Conservation (phyloP, 2,113 vertebrate genomes). For the Gambusia affinis region DNA sequence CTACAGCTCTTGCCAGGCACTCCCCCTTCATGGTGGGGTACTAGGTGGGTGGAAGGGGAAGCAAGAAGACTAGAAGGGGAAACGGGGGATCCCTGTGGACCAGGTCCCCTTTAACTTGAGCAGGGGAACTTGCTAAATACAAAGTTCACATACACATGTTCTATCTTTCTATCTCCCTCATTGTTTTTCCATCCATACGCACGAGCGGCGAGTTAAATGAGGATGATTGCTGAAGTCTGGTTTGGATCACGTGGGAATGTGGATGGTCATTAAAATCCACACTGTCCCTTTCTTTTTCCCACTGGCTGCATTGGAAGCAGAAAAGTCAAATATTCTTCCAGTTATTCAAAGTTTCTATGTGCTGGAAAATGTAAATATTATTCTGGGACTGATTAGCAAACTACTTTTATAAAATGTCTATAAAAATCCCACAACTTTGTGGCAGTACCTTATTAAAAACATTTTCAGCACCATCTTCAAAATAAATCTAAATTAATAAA, state of each 20-base stretch:
- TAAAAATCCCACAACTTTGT: too few species aligned
- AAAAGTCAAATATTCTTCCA: constrained; percentile 12
- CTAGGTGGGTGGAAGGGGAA: constrained; percentile 22
- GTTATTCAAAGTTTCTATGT: neutral
- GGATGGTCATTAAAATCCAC: constrained; percentile 21
- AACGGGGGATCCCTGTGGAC: constrained; percentile 71
- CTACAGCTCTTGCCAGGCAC: constrained; percentile 53
- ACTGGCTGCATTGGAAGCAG: constrained; percentile 6
- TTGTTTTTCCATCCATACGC: constrained; percentile 48
- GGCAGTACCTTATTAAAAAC: too few species aligned
- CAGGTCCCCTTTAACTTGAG: constrained; percentile 71
- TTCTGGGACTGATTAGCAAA: constrained; percentile 4
- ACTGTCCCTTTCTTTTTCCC: constrained; percentile 23
- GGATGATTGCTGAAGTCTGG: constrained; percentile 63
- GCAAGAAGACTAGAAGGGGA: constrained; percentile 43
- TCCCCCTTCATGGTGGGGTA: constrained; percentile 60
- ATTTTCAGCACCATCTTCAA: too few species aligned
- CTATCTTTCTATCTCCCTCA: constrained; percentile 54
- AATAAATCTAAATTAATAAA: too few species aligned
- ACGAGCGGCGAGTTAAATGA: constrained; percentile 36
- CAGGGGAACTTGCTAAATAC: constrained; percentile 67
- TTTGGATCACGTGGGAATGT: constrained; percentile 65
- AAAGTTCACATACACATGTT: constrained; percentile 72
- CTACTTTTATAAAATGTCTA: too few species aligned
- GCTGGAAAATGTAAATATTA: neutral